phyloP scores from a whole-genome alignment of 1,140 invertebrate species.

The Drosophila watanabei region DNA sequence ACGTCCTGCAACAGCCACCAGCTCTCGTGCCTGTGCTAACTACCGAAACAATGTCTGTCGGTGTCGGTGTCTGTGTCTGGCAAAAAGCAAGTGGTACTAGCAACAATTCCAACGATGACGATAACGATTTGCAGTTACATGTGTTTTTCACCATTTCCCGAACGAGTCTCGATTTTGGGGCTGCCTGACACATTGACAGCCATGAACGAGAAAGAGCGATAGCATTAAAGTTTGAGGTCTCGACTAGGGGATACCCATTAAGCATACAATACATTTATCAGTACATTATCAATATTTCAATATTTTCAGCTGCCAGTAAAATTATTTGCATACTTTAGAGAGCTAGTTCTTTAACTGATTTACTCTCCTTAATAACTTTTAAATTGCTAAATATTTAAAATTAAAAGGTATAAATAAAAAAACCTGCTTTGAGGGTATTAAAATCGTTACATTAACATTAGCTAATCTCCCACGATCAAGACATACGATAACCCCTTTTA shows the following conservation, averaged over 20 bases:
- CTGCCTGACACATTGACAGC: constrained; percentile 78
- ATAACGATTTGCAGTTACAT: constrained; percentile 68
- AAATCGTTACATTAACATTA: not conserved
- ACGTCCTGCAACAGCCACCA: constrained; percentile 44
- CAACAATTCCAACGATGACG: constrained; percentile 31
- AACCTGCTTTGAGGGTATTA: not conserved
- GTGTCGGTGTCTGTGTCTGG: not conserved
- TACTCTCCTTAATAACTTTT: not conserved
- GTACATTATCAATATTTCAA: no score
- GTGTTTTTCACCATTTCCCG: constrained; percentile 64
- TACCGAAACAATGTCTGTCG: constrained; percentile 50
- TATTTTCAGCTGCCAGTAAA: not conserved
- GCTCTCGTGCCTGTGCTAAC: constrained; percentile 21
- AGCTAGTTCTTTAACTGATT: no score
- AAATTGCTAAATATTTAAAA: not conserved
- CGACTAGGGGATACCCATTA: not conserved
- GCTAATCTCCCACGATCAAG: not conserved
- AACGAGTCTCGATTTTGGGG: constrained; percentile 61
- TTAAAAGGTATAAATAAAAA: not conserved
- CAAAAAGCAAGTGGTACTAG: constrained; percentile 18
- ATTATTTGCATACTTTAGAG: not conserved
- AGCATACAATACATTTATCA: no score
- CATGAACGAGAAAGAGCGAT: constrained; percentile 16
- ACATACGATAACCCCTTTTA: not conserved
- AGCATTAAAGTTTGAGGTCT: not conserved